Base-by-base conservation (phyloP, 2,113 vertebrate species). In the Cheirogaleus medius region DNA sequence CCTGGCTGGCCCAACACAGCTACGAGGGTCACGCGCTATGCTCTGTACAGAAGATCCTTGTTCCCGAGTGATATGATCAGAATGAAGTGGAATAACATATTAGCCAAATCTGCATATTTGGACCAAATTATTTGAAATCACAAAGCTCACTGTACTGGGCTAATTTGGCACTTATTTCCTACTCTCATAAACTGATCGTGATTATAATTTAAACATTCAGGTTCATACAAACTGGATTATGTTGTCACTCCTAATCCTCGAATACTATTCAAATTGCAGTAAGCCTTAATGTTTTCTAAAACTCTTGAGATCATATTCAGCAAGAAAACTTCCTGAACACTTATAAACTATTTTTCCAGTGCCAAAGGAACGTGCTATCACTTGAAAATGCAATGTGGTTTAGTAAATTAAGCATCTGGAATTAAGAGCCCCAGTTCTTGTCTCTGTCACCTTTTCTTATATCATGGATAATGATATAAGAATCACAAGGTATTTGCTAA, bases 31-130 rank as follows among this genome's bases (percentile, higher is more conserved):
- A 52, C 90, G 97, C 89, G 99, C 98, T 0, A 63, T 99, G 85
- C 97, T 98, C 83, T 98, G 97, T 69, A 98, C 98, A 0, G 99
- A 99, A 87, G 99, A 96, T 97, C 99, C 93, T 98, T 99, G 97
- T 98, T 99, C 98, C 98, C 97, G 49, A 97, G 97, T 98, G 98
- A 97, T 93, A 96, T 97, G 95, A 99, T 87, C 86, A 92, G 89
- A 64, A 23, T 97, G 1, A 98, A 92, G 0, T 60, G 15, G 54
- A 99, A 92, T 96, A 97, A 92, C 77, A 47, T 87, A 52, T 97
- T 76, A 0, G 94, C 56, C 95, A 87, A 90, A 97, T 98, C n/a
- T 29, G 11, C 37, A 21, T 91, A 81, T 68, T 87, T 95, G 69
- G 0, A 98, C 97, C 56, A 98, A 80, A 88, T 86, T 80, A 34